These are phyloP conservation scores for Mythimna lalbum DNA, from an alignment of 2,888 invertebrate species.

Conservation along the genomic window DNA sequence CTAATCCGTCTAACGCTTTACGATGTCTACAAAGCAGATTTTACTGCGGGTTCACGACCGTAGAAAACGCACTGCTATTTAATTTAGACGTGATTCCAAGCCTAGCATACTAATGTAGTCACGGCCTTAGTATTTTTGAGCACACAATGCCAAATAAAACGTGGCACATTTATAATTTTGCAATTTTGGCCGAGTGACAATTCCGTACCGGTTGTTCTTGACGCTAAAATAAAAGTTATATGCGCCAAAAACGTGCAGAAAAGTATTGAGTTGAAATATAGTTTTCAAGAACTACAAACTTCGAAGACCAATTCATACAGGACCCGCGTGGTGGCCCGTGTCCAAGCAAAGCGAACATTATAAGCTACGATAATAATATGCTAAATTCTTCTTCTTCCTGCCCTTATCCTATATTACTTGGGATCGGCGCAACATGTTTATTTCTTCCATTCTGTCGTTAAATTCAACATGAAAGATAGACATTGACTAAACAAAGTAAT, in stretches of 20 bases:
- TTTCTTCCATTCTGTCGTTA: no score
- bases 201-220: constrained; percentile 26
- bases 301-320: not conserved
- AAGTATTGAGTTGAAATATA: not conserved
- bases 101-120: not conserved
- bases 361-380: no score
- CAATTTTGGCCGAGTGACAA: constrained; percentile 56
- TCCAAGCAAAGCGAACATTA: no score
- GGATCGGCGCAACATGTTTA: no score
- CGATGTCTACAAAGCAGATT: constrained; percentile 1
- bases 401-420: no score
- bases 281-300: not conserved
- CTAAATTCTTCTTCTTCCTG: no score
- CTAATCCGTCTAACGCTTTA: not conserved
- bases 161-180: constrained; percentile 31
- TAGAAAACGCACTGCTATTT: constrained; percentile 12
- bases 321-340: not conserved
- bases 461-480: not conserved
- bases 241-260: constrained; percentile 11
- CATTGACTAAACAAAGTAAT: not conserved
- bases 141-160: constrained; percentile 54
- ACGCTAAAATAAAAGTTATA: constrained; percentile 29
- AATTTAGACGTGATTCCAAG: constrained; percentile 34
- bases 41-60: constrained; percentile 9
- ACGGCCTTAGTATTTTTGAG: constrained; percentile 29